Conservation (phyloP, 2,888 invertebrate genomes). For the Brassicogethes aeneus region DNA sequence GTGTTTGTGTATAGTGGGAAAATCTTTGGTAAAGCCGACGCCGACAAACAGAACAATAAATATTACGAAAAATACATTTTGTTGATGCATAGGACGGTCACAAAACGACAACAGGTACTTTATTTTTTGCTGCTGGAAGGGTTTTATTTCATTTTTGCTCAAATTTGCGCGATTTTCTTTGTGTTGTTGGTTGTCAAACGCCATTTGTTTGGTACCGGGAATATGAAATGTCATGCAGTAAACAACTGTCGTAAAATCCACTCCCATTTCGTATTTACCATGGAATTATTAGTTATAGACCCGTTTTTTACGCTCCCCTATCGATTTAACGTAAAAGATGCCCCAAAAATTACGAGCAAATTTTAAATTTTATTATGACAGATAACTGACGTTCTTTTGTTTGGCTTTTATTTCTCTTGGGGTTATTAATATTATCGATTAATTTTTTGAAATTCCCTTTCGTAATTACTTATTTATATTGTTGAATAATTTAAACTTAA, state of each 20-base stretch:
- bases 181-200: conserved; percentile 45
- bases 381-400: not conserved
- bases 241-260: conserved; percentile 30
- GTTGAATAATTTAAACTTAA: no score
- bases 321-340: no score
- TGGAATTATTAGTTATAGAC: not conserved
- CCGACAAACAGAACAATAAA: conserved; percentile 47
- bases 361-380: not conserved
- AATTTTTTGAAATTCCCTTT: no score
- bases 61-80: conserved; percentile 41
- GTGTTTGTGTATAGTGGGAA: conserved; percentile 52
- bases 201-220: conserved; percentile 44
- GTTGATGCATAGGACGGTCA: conserved; percentile 33
- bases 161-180: conserved; percentile 39
- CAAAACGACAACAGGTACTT: conserved; percentile 34
- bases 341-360: no score
- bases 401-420: not conserved
- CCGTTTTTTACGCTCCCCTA: conserved; percentile 7
- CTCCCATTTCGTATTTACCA: conserved; percentile 13
- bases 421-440: no score
- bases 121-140: conserved; percentile 10
- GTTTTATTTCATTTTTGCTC: conserved; percentile 15
- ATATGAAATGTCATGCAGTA: conserved; percentile 39
- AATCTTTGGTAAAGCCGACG: conserved; percentile 49
- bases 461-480: no score